phyloP scores from a whole-genome alignment of 2,888 invertebrate species.

The Trissolcus brochymenae region DNA sequence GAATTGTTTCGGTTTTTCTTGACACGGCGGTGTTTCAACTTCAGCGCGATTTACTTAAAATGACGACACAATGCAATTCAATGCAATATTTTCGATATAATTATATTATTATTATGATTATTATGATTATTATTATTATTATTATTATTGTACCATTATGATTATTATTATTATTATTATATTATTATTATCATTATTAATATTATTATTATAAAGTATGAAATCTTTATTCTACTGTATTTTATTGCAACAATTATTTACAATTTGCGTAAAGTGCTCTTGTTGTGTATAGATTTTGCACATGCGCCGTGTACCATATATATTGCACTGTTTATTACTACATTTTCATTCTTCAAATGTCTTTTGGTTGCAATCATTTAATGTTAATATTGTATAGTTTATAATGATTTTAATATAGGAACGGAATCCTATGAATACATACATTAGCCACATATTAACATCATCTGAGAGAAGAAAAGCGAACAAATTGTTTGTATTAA shows the following conservation, averaged over 20 bases:
- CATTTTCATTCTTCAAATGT: slow-evolving; percentile 63
- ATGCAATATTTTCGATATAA: slow-evolving; percentile 1
- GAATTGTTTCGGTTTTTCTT: slow-evolving; percentile 27
- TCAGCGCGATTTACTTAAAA: slow-evolving; percentile 1
- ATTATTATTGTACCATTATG: slow-evolving; percentile 11
- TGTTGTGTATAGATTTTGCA: slow-evolving; percentile 72
- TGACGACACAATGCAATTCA: slow-evolving; percentile 8
- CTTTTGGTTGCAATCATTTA: slow-evolving; percentile 67
- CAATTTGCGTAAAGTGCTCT: slow-evolving; percentile 63
- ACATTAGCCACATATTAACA: slow-evolving; percentile 66
- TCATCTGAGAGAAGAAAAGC: slow-evolving; percentile 55
- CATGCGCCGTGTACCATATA: slow-evolving; percentile 63
- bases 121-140: slow-evolving; percentile 6
- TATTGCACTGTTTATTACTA: slow-evolving; percentile 62
- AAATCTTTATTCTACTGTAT: slow-evolving; percentile 37
- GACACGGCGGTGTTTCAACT: slow-evolving; percentile 26
- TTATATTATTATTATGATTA: slow-evolving; percentile 2
- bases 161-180: slow-evolving; percentile 2
- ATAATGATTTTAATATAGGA: slow-evolving; percentile 66
- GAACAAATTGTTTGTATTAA: slow-evolving; percentile 70
- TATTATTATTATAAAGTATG: slow-evolving; percentile 25
- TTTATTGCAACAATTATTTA: slow-evolving; percentile 55
- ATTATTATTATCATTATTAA: slow-evolving; percentile 20
- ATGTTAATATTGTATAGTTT: slow-evolving; percentile 75
- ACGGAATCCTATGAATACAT: slow-evolving; percentile 59